A percentile compares a stretch with the other conserved stretches of the same genome.
phyloP scores from a whole-genome alignment of 35 echinoderm and acorn worm species.

The Chiridota heheva region DNA sequence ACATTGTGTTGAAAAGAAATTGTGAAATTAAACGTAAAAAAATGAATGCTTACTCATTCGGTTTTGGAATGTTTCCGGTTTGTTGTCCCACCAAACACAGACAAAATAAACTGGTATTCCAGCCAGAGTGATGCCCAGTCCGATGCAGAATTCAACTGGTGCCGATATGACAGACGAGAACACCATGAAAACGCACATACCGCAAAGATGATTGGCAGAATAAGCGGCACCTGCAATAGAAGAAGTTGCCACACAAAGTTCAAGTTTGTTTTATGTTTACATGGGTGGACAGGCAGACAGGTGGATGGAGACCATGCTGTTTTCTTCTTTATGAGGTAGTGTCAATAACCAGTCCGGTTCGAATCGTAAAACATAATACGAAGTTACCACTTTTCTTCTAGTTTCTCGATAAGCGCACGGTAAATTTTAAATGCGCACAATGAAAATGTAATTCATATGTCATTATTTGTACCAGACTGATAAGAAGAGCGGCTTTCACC shows the following conservation, averaged over 20 bases:
- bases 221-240: slow-evolving; percentile 58
- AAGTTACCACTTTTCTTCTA: too few relatives aligned
- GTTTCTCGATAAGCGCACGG: too few relatives aligned
- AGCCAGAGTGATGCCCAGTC: slow-evolving; percentile 51
- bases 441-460: too few relatives aligned
- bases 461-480: too few relatives aligned
- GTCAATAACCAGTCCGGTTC: neutral
- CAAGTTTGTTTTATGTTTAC: neutral
- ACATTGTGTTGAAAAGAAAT: neutral
- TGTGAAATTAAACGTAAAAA: neutral
- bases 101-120: slow-evolving; percentile 80
- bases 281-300: neutral
- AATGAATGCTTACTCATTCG: slow-evolving; percentile 44
- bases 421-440: too few relatives aligned
- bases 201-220: slow-evolving; percentile 64
- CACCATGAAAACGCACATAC: slow-evolving; percentile 61
- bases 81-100: slow-evolving; percentile 69
- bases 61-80: slow-evolving; percentile 49
- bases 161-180: slow-evolving; percentile 62
- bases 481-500: too few relatives aligned
- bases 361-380: neutral
- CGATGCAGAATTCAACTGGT: slow-evolving; percentile 68
- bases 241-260: neutral
- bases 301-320: neutral
- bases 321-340: neutral